Conservation (phyloP, 2,797 vertebrate genomes). For the Mareca strepera region DNA sequence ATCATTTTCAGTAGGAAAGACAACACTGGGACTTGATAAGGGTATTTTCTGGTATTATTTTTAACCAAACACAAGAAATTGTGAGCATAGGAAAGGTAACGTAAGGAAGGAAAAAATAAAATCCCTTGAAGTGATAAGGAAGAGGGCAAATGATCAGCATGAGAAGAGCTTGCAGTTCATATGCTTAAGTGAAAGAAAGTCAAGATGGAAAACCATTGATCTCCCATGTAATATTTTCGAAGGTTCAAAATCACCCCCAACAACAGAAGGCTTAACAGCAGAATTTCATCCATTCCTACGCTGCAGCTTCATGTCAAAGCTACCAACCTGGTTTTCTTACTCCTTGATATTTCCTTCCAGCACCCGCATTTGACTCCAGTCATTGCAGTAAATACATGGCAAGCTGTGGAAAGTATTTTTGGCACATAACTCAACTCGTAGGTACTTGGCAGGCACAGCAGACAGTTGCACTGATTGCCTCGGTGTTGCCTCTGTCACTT, state of each 20-base stretch:
- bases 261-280: background rate
- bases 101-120: background rate
- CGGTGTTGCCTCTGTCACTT: background rate
- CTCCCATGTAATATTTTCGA: background rate
- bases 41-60: background rate
- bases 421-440: background rate
- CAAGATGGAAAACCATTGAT: background rate
- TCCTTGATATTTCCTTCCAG: background rate
- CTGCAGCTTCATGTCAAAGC: background rate
- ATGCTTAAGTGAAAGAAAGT: background rate
- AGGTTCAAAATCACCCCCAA: background rate
- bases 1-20: background rate
- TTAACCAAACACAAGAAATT: background rate
- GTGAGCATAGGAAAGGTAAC: background rate
- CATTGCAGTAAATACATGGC: background rate
- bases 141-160: background rate
- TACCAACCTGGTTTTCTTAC: background rate
- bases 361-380: background rate
- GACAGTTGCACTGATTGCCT: conserved; percentile 22
- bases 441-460: conserved; percentile 22
- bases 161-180: background rate
- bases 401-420: background rate
- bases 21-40: background rate
- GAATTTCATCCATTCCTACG: background rate
- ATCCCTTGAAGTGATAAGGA: background rate